phyloP scores from a whole-genome alignment of 2,888 invertebrate genomes.

The Trichogramma dendrolimi region DNA sequence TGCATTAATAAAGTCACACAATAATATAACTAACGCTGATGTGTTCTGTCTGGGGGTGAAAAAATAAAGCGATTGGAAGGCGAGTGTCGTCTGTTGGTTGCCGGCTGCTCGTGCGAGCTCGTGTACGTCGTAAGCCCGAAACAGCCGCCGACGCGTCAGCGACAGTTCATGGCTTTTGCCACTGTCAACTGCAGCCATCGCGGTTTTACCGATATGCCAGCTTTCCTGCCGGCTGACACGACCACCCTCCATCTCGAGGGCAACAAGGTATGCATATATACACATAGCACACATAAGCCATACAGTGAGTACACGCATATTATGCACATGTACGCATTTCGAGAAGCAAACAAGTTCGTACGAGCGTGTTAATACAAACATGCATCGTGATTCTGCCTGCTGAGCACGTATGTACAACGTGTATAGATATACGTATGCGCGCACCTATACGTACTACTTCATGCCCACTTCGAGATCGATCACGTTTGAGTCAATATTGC shows the following conservation, averaged over 20 bases:
- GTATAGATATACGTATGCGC: too few species aligned
- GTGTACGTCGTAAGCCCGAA: constrained; percentile 59
- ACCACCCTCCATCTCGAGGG: constrained; percentile 63
- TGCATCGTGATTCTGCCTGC: too few species aligned
- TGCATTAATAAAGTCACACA: too few species aligned
- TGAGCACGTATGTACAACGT: too few species aligned
- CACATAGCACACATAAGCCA: background rate
- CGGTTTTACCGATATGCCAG: constrained; percentile 59
- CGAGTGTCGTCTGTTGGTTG: constrained; percentile 57
- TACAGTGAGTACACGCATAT: too few species aligned
- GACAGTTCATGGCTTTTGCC: constrained; percentile 60
- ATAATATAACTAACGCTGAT: too few species aligned
- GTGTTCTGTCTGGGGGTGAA: too few species aligned
- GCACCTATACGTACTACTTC: too few species aligned
- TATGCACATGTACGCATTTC: too few species aligned
- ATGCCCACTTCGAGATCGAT: too few species aligned
- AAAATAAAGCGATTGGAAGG: constrained; percentile 52
- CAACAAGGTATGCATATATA: constrained; percentile 58
- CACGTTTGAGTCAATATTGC: background rate
- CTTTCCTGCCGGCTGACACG: constrained; percentile 62
- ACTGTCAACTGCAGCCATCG: constrained; percentile 65
- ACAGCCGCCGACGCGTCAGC: constrained; percentile 28
- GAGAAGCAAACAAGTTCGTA: too few species aligned
- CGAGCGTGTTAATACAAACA: too few species aligned
- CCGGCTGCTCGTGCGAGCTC: constrained; percentile 60